A percentile compares a stretch with the other conserved stretches of the same genome.
Conservation (phyloP, 1,140 invertebrate species). For the Pygmarrhopalites habei region DNA sequence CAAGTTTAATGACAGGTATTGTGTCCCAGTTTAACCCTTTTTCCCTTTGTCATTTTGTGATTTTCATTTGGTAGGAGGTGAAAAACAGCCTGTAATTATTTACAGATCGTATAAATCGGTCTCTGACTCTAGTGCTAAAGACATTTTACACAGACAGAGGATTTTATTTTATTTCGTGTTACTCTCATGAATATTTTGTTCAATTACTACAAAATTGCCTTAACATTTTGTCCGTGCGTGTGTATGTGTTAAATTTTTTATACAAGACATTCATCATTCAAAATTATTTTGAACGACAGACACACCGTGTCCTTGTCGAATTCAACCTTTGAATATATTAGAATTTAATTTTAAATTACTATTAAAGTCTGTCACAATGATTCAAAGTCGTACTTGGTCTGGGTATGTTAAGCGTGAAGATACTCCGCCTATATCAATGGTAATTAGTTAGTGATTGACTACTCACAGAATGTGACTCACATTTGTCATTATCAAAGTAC, state of each 20-base stretch:
- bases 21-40: background rate
- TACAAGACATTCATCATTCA: background rate
- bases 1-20: background rate
- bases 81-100: background rate
- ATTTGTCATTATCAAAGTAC: background rate
- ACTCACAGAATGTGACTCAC: background rate
- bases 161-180: too few species aligned
- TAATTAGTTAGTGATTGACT: too few species aligned
- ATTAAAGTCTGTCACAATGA: background rate
- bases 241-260: background rate
- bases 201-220: too few species aligned
- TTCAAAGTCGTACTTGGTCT: background rate
- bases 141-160: too few species aligned
- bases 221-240: background rate
- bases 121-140: background rate
- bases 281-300: too few species aligned
- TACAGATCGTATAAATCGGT: background rate
- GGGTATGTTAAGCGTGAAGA: conserved; percentile 17
- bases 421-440: conserved; percentile 29
- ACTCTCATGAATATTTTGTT: too few species aligned
- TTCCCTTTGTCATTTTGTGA: background rate
- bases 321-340: too few species aligned
- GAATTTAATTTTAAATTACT: background rate
- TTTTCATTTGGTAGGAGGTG: background rate
- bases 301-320: too few species aligned